A percentile compares a stretch with the other conserved stretches of the same genome.
These are phyloP conservation scores for Euleptes europaea DNA, from an alignment of 2,113 vertebrate genomes.

Conservation along the genomic window DNA sequence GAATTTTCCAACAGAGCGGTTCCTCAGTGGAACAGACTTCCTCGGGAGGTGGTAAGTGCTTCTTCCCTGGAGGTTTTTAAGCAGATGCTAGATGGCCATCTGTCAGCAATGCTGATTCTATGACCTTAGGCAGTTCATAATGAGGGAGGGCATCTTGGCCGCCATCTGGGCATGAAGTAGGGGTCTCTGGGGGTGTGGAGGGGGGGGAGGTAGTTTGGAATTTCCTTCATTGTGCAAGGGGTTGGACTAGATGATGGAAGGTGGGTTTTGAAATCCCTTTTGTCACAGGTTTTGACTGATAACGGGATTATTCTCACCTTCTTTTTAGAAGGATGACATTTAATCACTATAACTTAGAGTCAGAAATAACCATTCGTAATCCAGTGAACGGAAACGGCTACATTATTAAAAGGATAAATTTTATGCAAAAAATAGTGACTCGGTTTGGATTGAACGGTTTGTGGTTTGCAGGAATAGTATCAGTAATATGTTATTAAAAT, in stretches of 20 bases:
- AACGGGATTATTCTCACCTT: neutral
- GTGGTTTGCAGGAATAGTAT: neutral
- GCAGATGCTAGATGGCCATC: too few species aligned
- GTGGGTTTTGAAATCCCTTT: slow-evolving; percentile 28
- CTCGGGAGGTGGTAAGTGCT: too few species aligned
- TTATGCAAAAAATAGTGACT: slow-evolving; percentile 14
- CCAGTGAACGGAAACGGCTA: neutral
- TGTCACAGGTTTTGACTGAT: slow-evolving; percentile 14
- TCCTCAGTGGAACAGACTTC: too few species aligned
- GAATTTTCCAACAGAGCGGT: too few species aligned
- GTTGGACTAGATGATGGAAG: neutral
- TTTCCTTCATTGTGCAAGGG: too few species aligned
- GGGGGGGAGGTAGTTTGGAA: too few species aligned
- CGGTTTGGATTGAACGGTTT: neutral
- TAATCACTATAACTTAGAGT: neutral
- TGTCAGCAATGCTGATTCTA: too few species aligned
- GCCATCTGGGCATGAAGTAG: too few species aligned
- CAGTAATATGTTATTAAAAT: slow-evolving; percentile 20
- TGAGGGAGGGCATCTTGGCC: too few species aligned
- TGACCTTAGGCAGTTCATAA: too few species aligned
- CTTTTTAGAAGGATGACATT: slow-evolving; percentile 27
- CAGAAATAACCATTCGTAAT: neutral
- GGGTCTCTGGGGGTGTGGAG: too few species aligned
- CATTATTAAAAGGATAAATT: slow-evolving; percentile 35
- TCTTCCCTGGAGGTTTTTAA: too few species aligned